Percentiles rank a stretch among this genome's conserved stretches.
Conservation (phyloP, 1,140 invertebrate species). For the Drosophila equinoxialis region DNA sequence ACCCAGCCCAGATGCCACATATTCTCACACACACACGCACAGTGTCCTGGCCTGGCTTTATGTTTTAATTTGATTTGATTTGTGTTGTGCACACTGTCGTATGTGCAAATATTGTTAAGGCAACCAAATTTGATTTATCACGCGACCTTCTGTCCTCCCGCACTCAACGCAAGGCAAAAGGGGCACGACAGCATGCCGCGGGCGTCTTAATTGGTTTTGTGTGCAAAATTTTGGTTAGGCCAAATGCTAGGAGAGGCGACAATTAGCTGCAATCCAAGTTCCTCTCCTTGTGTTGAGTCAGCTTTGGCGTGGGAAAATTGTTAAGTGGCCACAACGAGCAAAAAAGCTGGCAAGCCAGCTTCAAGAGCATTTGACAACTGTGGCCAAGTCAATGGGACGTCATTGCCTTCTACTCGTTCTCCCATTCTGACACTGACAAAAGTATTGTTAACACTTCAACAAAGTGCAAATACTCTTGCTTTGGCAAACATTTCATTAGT, state of each 20-base stretch:
- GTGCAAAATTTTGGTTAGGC: conserved; percentile 41
- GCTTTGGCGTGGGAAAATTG: conserved; percentile 39
- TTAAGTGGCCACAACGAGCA: conserved; percentile 68
- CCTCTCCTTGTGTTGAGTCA: conserved; percentile 1
- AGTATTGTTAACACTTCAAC: conserved; percentile 7
- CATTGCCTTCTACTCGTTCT: background rate
- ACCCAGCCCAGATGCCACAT: conserved; percentile 4
- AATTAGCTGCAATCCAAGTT: conserved; percentile 72
- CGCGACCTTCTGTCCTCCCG: conserved; percentile 24
- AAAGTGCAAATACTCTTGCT: conserved; percentile 9
- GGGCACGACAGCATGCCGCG: conserved; percentile 25
- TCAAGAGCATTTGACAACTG: conserved; percentile 45
- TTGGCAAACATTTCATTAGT: conserved; percentile 6
- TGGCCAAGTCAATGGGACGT: background rate
- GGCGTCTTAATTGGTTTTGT: conserved; percentile 74
- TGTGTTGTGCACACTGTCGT: conserved; percentile 73
- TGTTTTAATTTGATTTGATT: conserved; percentile 83
- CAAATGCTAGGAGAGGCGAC: conserved; percentile 41
- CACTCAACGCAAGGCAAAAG: background rate
- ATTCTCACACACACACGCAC: conserved; percentile 32
- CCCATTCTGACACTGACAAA: background rate
- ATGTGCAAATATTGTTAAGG: conserved; percentile 79
- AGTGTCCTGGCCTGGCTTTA: conserved; percentile 51
- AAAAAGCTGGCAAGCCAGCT: conserved; percentile 56
- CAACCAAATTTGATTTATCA: conserved; percentile 81